Conservation (phyloP, 2,797 vertebrate genomes). For the Tadarida brasiliensis region DNA sequence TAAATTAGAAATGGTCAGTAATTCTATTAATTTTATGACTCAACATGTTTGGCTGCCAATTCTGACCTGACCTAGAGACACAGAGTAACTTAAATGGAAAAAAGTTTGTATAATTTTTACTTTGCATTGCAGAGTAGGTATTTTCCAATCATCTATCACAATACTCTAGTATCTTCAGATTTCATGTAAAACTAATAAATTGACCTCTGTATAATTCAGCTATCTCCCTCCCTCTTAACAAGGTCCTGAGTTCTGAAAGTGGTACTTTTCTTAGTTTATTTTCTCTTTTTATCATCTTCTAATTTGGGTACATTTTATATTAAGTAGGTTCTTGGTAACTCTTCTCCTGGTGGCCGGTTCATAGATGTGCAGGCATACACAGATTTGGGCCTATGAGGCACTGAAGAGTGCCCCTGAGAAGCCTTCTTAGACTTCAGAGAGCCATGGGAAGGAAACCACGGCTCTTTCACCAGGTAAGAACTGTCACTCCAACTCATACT, state of each 20-base stretch:
- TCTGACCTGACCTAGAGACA: neutral
- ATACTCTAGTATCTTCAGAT: neutral
- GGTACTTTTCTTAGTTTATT: neutral
- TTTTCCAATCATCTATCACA: neutral
- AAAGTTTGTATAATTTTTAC: neutral
- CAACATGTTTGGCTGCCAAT: neutral
- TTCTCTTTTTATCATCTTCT: neutral
- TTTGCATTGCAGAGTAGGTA: neutral
- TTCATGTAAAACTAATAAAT: neutral
- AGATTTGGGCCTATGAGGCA: neutral
- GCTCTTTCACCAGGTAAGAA: neutral
- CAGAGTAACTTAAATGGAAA: neutral
- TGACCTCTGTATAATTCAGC: neutral
- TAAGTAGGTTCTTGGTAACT: neutral
- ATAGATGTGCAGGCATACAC: neutral
- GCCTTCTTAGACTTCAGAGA: too few relatives aligned
- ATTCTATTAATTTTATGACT: conserved; percentile 23
- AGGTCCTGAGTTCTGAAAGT: neutral
- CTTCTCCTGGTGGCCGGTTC: neutral
- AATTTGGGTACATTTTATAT: neutral
- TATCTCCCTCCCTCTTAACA: neutral
- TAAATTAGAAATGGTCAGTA: neutral
- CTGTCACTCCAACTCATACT: neutral
- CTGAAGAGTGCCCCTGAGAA: too few relatives aligned
- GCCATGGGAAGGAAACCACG: neutral